Base-by-base conservation (phyloP, 2,113 vertebrate genomes). In the Pseudorhombus dupliciocellatus region DNA sequence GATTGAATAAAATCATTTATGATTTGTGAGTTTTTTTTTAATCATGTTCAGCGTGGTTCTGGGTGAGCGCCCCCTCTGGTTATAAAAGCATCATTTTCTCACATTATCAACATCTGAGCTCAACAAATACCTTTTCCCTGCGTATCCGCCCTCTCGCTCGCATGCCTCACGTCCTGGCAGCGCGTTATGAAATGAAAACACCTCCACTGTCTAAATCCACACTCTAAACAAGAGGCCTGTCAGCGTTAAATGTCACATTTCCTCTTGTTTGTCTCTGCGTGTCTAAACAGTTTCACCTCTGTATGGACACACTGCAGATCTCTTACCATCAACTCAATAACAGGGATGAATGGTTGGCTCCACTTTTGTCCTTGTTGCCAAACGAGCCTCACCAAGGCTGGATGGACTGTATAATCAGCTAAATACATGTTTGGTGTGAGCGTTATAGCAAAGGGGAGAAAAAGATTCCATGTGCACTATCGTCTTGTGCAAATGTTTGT, bases 261-360 rank as follows among this genome's bases (percentile, higher is more conserved):
- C 24, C 1, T 56, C 11, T 22, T 87, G 83, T 90, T 91, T 89
- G 79, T 83, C 53, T 88, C 77, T 6, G 62, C 54, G 40, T 75
- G 84, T 89, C 74, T 70, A 87, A 89, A 86, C 73, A 87, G 66
- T 64, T 84, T 65, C 52, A 56, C 72, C 67, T 54, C 18, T 16
- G 30, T 24, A 28, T 1, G 64, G 69, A 83, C 46, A 42, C 48
- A 50, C 51, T 42, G 42, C 68, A 61, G 73, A 72, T 74, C 76
- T 66, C 70, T 81, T 60, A 28, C 28, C 25, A 8, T 75, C 48
- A 7, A 57, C 66, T 87, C 59, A 68, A 68, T 28, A 79, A 48
- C 66, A 78, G 56, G 24, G 66, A 46, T 55, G 28, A 62, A 71
- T 65, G 53, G 65, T 62, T 77, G 63, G 58, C 76, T 79, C 57